phyloP scores from a whole-genome alignment of 2,113 vertebrate genomes.

The Patagioenas fasciata region DNA sequence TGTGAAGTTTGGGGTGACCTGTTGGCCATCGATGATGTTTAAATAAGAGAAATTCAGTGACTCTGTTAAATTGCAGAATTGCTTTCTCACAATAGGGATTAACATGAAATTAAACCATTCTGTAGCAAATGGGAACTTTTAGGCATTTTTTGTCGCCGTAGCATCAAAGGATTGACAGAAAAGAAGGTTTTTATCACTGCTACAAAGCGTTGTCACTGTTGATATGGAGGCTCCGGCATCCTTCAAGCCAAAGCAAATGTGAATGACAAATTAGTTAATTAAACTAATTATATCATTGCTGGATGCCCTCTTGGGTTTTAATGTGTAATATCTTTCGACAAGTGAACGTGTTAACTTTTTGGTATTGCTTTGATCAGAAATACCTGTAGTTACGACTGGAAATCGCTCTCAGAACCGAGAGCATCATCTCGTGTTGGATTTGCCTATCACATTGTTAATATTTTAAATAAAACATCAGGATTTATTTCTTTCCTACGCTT shows the following conservation, averaged over 20 bases:
- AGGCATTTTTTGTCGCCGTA: neutral
- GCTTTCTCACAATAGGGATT: neutral
- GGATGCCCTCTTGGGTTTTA: neutral
- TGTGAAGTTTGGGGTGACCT: neutral
- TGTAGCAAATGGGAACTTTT: neutral
- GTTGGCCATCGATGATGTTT: neutral
- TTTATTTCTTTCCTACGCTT: fast-evolving
- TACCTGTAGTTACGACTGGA: fast-evolving
- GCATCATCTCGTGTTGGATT: fast-evolving
- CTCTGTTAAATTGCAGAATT: neutral
- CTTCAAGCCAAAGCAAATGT: neutral
- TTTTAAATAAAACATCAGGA: neutral
- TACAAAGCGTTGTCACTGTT: neutral
- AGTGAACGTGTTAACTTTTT: neutral
- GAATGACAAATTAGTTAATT: neutral
- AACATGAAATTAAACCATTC: neutral
- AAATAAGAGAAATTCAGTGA: neutral
- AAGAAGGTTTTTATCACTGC: neutral
- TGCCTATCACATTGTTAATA: fast-evolving
- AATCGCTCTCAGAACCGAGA: neutral
- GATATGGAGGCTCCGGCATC: neutral
- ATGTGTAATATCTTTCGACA: neutral
- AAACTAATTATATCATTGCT: neutral
- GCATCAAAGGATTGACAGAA: neutral
- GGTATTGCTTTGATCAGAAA: neutral